Evolutionary conservation across 1,140 invertebrate genomes (phyloP).

Genomic region (Acyrthosiphon pisum): DNA sequence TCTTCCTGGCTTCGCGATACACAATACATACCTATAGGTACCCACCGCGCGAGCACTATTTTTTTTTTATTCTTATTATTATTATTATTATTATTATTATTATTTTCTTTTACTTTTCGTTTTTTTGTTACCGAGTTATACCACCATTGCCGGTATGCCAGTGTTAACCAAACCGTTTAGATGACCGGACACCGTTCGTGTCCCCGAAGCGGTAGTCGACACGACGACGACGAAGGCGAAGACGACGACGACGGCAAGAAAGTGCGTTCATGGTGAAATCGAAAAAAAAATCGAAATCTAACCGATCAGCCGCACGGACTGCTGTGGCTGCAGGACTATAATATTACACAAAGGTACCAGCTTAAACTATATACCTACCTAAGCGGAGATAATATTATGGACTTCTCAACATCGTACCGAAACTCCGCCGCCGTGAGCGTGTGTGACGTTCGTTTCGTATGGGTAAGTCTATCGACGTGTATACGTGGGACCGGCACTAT

Average conservation of each 20-base stretch:
- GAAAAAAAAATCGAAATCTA: neutral
- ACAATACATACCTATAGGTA: neutral
- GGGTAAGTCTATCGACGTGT: slow-evolving; percentile 36
- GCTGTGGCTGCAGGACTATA: neutral
- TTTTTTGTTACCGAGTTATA: neutral
- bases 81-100: neutral
- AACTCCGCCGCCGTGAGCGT: neutral
- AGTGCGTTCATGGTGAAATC: neutral
- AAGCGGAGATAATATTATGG: neutral
- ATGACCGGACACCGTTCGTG: slow-evolving; percentile 7
- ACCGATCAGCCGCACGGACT: neutral
- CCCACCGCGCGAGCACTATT: neutral
- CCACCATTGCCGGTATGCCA: neutral
- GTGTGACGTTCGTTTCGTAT: slow-evolving; percentile 9
- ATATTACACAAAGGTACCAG: neutral
- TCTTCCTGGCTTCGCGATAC: neutral
- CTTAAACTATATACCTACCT: neutral
- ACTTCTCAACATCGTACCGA: neutral
- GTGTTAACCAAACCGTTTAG: slow-evolving; percentile 41
- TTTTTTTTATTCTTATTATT: too few relatives aligned
- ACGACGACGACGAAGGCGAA: neutral
- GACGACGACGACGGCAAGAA: neutral
- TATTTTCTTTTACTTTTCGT: neutral
- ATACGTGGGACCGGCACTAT: neutral
- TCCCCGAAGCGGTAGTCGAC: neutral